Percentiles rank a stretch among this genome's conserved stretches.
phyloP scores from a whole-genome alignment of 1,140 invertebrate species.

The Propsilocerus akamusi region DNA sequence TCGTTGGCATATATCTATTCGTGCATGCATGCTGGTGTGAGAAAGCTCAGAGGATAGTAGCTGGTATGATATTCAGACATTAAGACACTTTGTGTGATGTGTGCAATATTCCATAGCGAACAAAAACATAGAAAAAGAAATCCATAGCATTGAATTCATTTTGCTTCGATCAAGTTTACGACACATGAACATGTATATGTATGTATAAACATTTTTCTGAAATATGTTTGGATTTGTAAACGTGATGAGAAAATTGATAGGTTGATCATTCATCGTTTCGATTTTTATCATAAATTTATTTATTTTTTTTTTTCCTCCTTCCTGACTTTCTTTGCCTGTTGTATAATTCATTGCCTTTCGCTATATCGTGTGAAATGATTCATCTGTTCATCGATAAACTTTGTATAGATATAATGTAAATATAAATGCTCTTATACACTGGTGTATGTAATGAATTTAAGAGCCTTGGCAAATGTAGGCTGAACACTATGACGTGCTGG shows the following conservation, averaged over 20 bases:
- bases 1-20: too few species aligned
- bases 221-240: slow-evolving; percentile 4
- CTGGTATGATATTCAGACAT: too few species aligned
- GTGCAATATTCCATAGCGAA: too few species aligned
- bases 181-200: neutral
- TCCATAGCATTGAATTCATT: too few species aligned
- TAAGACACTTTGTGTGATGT: too few species aligned
- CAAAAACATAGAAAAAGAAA: too few species aligned
- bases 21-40: too few species aligned
- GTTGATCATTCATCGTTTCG: neutral
- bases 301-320: neutral
- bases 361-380: neutral
- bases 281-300: too few species aligned
- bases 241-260: slow-evolving; percentile 4
- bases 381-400: neutral
- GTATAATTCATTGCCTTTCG: neutral
- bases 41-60: too few species aligned
- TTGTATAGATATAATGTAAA: neutral
- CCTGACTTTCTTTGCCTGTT: neutral
- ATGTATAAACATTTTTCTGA: slow-evolving; percentile 1
- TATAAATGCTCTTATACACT: neutral
- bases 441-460: neutral
- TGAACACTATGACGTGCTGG: too few species aligned
- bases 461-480: neutral
- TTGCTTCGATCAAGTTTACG: too few species aligned